A percentile compares a stretch with the other conserved stretches of the same genome.
Conservation (phyloP, 2,888 invertebrate genomes). For the Parapristionchus giblindavisi region DNA sequence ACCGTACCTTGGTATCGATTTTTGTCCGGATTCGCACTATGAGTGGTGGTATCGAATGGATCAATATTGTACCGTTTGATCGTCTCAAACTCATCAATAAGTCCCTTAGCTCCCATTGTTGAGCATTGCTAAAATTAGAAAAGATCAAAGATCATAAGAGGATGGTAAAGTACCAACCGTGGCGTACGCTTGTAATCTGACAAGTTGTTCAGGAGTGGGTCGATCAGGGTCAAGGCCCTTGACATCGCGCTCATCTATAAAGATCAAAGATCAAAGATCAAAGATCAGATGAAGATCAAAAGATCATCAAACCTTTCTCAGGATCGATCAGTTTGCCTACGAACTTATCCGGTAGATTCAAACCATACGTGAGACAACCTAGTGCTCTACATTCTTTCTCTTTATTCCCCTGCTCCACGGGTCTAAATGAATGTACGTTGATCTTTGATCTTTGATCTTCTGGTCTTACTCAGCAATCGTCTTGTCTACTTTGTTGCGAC, state of each 20-base stretch:
- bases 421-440: too few relatives aligned
- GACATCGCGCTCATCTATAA: conserved; percentile 15
- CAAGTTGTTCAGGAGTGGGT: conserved; percentile 6
- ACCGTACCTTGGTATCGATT: conserved; percentile 18
- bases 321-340: not conserved
- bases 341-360: not conserved
- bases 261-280: conserved; percentile 6
- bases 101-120: not conserved
- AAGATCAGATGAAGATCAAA: conserved; percentile 8
- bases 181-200: not conserved
- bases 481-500: too few relatives aligned
- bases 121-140: conserved; percentile 2
- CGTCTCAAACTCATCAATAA: conserved; percentile 1
- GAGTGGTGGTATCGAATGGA: not conserved
- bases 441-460: too few relatives aligned
- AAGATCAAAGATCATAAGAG: not conserved
- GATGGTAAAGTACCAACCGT: not conserved
- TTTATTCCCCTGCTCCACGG: too few relatives aligned
- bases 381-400: too few relatives aligned
- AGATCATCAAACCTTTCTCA: conserved; percentile 6
- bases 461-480: too few relatives aligned
- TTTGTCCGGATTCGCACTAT: not conserved
- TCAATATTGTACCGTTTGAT: conserved; percentile 15
- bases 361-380: conserved; percentile 10
- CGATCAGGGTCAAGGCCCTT: conserved; percentile 11